These are phyloP conservation scores for Actinia equina DNA, from an alignment of 64 coral and sea anemone genomes.

Conservation along the genomic window DNA sequence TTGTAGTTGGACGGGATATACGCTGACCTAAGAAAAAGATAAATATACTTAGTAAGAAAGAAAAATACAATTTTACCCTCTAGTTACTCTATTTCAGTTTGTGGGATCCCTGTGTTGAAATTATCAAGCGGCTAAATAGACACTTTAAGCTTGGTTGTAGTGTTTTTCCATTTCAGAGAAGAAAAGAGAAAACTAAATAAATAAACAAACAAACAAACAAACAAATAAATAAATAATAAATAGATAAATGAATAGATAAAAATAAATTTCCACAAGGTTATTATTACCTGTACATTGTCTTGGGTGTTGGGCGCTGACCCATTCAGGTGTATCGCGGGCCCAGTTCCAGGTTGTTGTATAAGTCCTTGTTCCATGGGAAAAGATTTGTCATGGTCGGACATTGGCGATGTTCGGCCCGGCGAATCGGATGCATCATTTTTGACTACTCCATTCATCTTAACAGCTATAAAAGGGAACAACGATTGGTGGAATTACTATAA, in stretches of 20 bases:
- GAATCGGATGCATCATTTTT: slow-evolving; percentile 59
- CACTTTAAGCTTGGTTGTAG: neutral
- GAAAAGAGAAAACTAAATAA: neutral
- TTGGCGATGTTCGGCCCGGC: slow-evolving; percentile 28
- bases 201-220: too few species aligned
- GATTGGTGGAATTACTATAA: neutral
- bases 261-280: neutral
- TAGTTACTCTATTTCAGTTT: neutral
- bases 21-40: slow-evolving; percentile 46
- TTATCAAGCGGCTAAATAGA: too few species aligned
- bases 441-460: slow-evolving; percentile 88
- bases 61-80: neutral
- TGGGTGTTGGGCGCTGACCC: slow-evolving; percentile 73
- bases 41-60: neutral
- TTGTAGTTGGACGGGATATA: slow-evolving; percentile 86
- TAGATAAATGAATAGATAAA: too few species aligned
- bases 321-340: slow-evolving; percentile 87
- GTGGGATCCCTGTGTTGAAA: neutral
- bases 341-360: slow-evolving; percentile 78
- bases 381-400: slow-evolving; percentile 7
- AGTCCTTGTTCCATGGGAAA: slow-evolving; percentile 42
- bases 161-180: neutral
- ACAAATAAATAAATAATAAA: too few species aligned
- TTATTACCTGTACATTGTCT: slow-evolving; percentile 57
- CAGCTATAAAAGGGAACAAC: slow-evolving; percentile 20